These are phyloP conservation scores for Zaprionus kolodkinae DNA, from an alignment of 1,140 invertebrate genomes.

Conservation along the genomic window DNA sequence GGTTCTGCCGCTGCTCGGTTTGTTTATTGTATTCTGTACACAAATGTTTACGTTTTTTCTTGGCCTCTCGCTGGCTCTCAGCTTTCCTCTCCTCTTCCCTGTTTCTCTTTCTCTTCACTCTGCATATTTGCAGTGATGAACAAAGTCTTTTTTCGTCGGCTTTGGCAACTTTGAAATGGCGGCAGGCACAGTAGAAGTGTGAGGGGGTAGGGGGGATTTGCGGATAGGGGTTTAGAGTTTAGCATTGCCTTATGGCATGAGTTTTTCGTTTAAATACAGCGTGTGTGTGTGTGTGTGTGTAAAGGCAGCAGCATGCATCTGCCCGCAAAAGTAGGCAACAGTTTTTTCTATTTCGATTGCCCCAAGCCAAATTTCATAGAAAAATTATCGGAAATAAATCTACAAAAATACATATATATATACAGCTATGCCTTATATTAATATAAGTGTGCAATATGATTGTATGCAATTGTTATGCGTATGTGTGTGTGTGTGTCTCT, in stretches of 20 bases:
- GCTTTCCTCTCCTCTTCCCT: background rate
- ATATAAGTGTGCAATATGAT: background rate
- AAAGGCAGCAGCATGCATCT: background rate
- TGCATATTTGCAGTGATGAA: conserved; percentile 49
- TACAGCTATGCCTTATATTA: background rate
- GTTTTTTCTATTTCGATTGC: background rate
- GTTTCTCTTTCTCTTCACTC: background rate
- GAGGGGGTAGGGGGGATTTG: too few relatives aligned
- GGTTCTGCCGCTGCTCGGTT: conserved; percentile 1
- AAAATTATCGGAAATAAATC: background rate
- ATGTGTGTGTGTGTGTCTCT: background rate
- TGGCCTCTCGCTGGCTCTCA: background rate
- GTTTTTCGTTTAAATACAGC: background rate
- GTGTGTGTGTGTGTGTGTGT: background rate
- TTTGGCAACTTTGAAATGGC: background rate
- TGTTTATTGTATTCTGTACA: conserved; percentile 27
- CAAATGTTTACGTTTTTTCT: conserved; percentile 44
- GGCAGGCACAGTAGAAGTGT: conserved; percentile 8
- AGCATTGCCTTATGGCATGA: background rate
- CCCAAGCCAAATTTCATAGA: background rate
- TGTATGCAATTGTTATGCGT: background rate
- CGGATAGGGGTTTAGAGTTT: background rate
- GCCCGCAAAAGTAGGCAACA: conserved; percentile 2
- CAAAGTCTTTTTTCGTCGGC: conserved; percentile 30
- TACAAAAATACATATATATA: background rate